Base-by-base conservation (phyloP, 2,113 vertebrate species). In the Cynocephalus volans region DNA sequence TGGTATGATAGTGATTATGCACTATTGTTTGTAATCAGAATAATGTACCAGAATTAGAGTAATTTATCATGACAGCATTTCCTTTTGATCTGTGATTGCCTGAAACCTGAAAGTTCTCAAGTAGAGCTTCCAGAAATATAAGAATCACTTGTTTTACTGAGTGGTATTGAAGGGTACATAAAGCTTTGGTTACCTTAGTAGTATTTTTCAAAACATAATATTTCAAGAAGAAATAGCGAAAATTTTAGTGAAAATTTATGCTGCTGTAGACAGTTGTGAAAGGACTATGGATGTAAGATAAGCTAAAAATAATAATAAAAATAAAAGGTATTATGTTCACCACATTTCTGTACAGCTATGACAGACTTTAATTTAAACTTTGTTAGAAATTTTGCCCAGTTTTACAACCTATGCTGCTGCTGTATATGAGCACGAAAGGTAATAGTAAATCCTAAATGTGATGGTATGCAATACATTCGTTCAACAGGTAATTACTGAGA, bases 171-270 rank as follows among this genome's bases (percentile, higher is more conserved):
- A 94, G 31, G 95, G 18, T 73, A 82, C 0, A 26, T 36, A 58
- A 48, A 91, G 67, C 41, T 91, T 85, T 50, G 45, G 52, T 93
- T 93, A 23, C 45, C 52, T 75, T 90, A 58, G 58, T 85, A 93
- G n/a, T 76, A 90, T n/a, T 93, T 96, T 93, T 96, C 24, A 77
- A 95, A 85, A 80, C 21, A 36, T 93, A 89, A 62, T 92, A 91
- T 50, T 85, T 97, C n/a, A 95, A 73, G 65, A 92, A 93, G 77
- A 70, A 94, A 84, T 96, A 95, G 5, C 95, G 28, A 94, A 95
- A 88, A 36, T 48, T 60, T 36, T 96, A 95, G 5, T 96, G 28
- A 94, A 95, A 88, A 36, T 48, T 60, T 36, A 28, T 94, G 64
- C 11, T 93, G 48, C 77, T 54, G 3, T 93, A 10, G 72, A 83